Evolutionary conservation across 2,113 vertebrate species (phyloP), one percentile per base, ranked within the genome.

Genomic region (Blennius ocellaris): DNA sequence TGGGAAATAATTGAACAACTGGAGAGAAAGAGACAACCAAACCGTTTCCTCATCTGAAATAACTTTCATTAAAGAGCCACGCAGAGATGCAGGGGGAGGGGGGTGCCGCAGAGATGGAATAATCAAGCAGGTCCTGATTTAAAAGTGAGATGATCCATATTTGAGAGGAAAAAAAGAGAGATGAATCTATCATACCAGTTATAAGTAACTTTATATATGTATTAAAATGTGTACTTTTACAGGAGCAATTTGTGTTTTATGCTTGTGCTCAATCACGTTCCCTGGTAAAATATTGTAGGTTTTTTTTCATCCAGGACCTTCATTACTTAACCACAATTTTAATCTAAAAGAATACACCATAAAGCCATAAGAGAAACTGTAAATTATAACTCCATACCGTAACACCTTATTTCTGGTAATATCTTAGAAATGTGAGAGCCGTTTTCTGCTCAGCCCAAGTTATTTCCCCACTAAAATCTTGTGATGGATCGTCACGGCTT

Each of bases 1-100:
- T 56, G 65, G 64, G 69, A 30, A 75, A 78, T 83, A 87, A 83
- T 87, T 88, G 79, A 87, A 85, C 82, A 86, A 89, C 77, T 72
- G 76, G 72, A 82, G 21, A 30, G 65, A 67, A 63, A 69, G 65
- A 82, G 80, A 81, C 59, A 71, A 76, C 70, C 48, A 56, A 84
- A 90, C 76, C 5, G 21, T 76, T 89, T 84, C 72, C 56, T 84
- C 80, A 83, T 88, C 72, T 88, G 66, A 81, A 82, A 84, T 66
- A 85, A 80, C 60, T 80, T 85, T 85, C 68, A 84, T 77, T 69
- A 83, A 76, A 81, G 54, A 74, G 60, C 16, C 44, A 30, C 12
- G 7, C 1, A 60, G 21, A 50, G 36, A 59, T 37, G 41, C 47
- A 44, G 43, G 11, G 41, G 47, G 69, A 76, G 21, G 21, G 21